Evolutionary conservation across 2,113 vertebrate genomes (phyloP), one percentile per base, ranked within the genome.

Genomic region (Colius striatus): DNA sequence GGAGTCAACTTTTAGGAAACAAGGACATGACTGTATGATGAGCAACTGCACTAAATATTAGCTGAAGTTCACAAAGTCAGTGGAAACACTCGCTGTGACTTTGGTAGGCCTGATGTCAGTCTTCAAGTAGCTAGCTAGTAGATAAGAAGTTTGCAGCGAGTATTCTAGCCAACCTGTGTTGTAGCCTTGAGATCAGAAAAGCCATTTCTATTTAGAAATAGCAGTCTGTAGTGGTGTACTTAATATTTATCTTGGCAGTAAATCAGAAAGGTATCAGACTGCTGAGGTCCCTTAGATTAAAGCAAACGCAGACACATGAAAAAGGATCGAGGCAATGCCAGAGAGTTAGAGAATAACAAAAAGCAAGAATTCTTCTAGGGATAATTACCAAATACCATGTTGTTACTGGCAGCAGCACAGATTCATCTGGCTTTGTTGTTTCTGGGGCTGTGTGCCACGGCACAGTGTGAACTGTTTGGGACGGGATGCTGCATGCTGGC

Each of bases 171-270:
- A 51, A 22, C 60, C 32, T 63, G 16, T 58, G 18, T 34, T 25
- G 21, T 38, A 89, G 70, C 45, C 48, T 73, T 73, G 62, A 92
- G 70, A 54, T 78, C 77, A 87, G 71, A 79, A 79, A 82, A 80
- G 50, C 78, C 38, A 19, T 62, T 29, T 74, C 78, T 92, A 9
- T 66, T 80, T 82, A 87, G 84, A 92, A 89, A 48, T 41, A 78
- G 45, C 55, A 68, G 16, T 45, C 53, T 72, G 43, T 78, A 65
- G 57, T 65, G 34, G 41, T 36, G 23, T 50, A 19, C 70, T 87
- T 94, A 81, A 25, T 87, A 55, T 89, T 93, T 87, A 55, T 74
- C 79, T 80, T 90, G 90, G 72, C 72, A 67, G 29, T 77, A 91
- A 85, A 81, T 70, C 73, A 29, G 25, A 72, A 92, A 71, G 80